These are phyloP conservation scores for Plestiodon gilberti DNA, from an alignment of 2,113 vertebrate genomes.

Conservation along the genomic window DNA sequence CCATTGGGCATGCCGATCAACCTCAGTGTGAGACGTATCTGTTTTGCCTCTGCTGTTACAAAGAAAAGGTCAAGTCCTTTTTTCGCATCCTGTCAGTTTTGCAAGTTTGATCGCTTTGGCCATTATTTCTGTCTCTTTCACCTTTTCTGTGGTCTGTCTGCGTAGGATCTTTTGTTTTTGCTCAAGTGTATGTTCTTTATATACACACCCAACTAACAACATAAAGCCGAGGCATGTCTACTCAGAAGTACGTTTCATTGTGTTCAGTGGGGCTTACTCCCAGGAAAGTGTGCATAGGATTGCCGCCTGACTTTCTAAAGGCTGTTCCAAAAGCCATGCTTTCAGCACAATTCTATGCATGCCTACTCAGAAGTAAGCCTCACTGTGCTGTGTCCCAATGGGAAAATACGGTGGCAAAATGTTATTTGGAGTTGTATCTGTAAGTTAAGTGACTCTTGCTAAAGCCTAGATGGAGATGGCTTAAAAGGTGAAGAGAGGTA, in stretches of 20 bases:
- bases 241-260: too few relatives aligned
- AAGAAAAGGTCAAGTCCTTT: slow-evolving; percentile 50
- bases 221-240: too few relatives aligned
- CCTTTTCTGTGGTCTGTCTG: not conserved
- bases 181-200: not conserved
- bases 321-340: not conserved
- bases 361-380: too few relatives aligned
- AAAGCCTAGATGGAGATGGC: too few relatives aligned
- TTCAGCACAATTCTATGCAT: too few relatives aligned
- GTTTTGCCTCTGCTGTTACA: slow-evolving; percentile 48
- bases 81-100: slow-evolving; percentile 38
- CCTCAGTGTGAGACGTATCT: slow-evolving; percentile 38
- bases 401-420: too few relatives aligned
- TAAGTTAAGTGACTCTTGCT: not conserved
- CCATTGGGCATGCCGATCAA: slow-evolving; percentile 44
- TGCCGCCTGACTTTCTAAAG: too few relatives aligned
- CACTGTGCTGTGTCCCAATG: too few relatives aligned
- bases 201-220: too few relatives aligned
- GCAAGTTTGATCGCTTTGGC: slow-evolving; percentile 40
- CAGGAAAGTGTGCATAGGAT: too few relatives aligned
- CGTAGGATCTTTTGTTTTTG: not conserved
- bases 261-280: too few relatives aligned
- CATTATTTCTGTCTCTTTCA: slow-evolving; percentile 25
- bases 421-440: not conserved
- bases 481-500: too few relatives aligned